Evolutionary conservation across 2,113 vertebrate species (phyloP), one percentile per base, ranked within the genome.

Genomic region (Bucco capensis): DNA sequence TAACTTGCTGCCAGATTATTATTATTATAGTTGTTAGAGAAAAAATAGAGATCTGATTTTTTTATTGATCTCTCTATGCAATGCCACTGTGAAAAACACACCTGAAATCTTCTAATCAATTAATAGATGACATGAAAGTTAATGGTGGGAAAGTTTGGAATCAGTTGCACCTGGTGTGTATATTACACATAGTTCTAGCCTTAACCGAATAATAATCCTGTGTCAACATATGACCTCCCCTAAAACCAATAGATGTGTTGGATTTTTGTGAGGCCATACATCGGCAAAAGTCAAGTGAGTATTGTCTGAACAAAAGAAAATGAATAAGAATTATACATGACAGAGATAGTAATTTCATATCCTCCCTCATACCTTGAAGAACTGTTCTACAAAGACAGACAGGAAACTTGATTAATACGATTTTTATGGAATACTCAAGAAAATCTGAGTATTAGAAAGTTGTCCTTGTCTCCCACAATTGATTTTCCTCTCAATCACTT

Each of bases 1-100:
- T 62, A 38, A 38, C 15, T 70, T 87, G 8, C 9, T 79, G 12
- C 13, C 23, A 79, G 15, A 35, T 3, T 77, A 4, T 24, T 73
- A 54, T 35, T 46, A 50, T n/a, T 73, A 4, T 16, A 42, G 6
- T 25, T 56, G 86, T 56, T 24, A 58, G 19, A 19, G 9, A 2
- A 3, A 33, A 70, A 5, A 5, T 4, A 60, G 3, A 51, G 0
- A 56, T 47, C n/a, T 72, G 5, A 11, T 47, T 50, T 19, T 1
- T 60, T 72, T 27, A 28, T 49, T 67, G 51, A 53, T 18, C 9
- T 56, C 28, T 67, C 27, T 74, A 5, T 58, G 44, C 1, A 3
- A 75, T 17, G 50, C 13, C 8, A 31, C 40, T 60, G 56, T 7
- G 89, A 79, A 76, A 89, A 75, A 15, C 0, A 0, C 22, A 19